A percentile compares a stretch with the other conserved stretches of the same genome.
Evolutionary conservation across 2,113 vertebrate species (phyloP).

Genomic region (Cyprinus carpio): DNA sequence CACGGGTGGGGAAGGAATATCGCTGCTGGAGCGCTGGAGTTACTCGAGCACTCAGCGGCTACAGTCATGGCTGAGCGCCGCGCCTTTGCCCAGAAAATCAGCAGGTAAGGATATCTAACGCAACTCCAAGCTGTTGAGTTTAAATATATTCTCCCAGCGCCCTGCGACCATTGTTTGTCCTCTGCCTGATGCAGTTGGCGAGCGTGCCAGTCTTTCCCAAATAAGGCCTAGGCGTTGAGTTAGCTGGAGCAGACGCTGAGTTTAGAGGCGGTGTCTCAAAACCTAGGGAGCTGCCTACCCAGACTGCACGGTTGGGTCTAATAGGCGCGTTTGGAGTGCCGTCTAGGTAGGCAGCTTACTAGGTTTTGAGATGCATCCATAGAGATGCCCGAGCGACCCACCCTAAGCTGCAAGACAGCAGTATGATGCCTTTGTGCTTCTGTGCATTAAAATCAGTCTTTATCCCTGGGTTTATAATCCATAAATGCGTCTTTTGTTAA

Average conservation of each 20-base stretch:
- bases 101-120: constrained; percentile 80
- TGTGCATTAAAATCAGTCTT: background rate
- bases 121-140: background rate
- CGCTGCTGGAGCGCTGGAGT: constrained; percentile 30
- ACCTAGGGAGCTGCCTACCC: background rate
- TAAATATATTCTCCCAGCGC: background rate
- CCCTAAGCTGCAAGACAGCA: constrained; percentile 57
- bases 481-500: background rate
- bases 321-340: background rate
- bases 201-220: constrained; percentile 37
- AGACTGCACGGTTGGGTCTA: background rate
- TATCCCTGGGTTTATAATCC: background rate
- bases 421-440: constrained; percentile 22
- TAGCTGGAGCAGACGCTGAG: constrained; percentile 23
- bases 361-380: constrained; percentile 22
- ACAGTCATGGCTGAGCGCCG: constrained; percentile 95
- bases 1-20: constrained; percentile 18
- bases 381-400: constrained; percentile 79
- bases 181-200: background rate
- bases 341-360: background rate
- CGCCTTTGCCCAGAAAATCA: constrained; percentile 97
- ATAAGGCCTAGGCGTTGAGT: constrained; percentile 67
- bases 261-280: background rate
- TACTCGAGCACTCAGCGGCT: constrained; percentile 68
- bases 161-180: background rate